These are phyloP conservation scores for Lamproptera curius DNA, from an alignment of 2,888 invertebrate genomes.

Conservation along the genomic window DNA sequence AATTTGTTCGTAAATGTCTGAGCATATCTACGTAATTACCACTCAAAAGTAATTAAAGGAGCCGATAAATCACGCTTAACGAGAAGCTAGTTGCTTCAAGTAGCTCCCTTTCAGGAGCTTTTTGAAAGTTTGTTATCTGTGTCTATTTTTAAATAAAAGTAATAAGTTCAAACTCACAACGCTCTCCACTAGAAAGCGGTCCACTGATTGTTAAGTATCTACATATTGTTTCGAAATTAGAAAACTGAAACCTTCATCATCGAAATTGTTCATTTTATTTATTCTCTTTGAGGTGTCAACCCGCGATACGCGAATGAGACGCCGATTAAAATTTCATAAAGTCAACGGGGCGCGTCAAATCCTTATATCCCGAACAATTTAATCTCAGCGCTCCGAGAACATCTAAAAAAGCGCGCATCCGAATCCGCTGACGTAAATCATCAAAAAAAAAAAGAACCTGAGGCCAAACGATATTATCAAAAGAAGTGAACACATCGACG, in stretches of 20 bases:
- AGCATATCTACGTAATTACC: constrained; percentile 9
- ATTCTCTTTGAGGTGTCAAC: neutral
- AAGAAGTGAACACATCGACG: constrained; percentile 24
- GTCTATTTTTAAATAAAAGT: neutral
- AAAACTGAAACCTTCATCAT: neutral
- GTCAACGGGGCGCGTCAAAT: constrained; percentile 5
- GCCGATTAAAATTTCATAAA: constrained; percentile 1
- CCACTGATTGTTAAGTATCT: no score
- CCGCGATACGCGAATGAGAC: neutral
- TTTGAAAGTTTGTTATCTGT: neutral
- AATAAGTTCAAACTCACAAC: no score
- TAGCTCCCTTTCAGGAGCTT: constrained; percentile 5
- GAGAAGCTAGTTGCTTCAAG: constrained; percentile 34
- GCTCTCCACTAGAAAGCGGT: no score
- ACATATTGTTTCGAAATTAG: neutral
- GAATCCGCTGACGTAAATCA: constrained; percentile 44
- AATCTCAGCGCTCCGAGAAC: constrained; percentile 9
- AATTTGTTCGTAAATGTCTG: neutral
- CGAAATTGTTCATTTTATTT: neutral
- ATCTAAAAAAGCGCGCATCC: constrained; percentile 32
- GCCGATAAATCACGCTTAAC: constrained; percentile 36
- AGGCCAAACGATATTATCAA: constrained; percentile 30
- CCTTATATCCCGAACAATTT: constrained; percentile 15
- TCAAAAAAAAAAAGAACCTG: constrained; percentile 33
- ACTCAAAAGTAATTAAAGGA: constrained; percentile 24